Conservation (phyloP, 2,888 invertebrate genomes). For the Drosophila melanosoma region DNA sequence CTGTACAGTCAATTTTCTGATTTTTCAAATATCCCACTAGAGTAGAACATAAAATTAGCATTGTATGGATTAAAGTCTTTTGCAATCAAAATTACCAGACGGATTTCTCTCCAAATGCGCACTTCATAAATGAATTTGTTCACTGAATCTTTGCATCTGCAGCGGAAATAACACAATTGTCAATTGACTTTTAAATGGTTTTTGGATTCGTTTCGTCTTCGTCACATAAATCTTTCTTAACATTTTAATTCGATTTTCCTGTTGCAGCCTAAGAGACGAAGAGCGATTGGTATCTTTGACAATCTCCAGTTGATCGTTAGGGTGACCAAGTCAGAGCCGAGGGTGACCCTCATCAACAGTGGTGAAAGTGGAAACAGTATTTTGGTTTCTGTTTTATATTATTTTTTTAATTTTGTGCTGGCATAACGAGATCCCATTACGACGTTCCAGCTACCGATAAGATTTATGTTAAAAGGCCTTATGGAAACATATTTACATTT, state of each 20-base stretch:
- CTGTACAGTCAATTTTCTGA: slow-evolving; percentile 2
- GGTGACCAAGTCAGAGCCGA: not conserved
- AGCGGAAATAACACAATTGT: slow-evolving; percentile 74
- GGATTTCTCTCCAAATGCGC: slow-evolving; percentile 2
- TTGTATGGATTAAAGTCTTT: slow-evolving; percentile 16
- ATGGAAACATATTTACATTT: slow-evolving; percentile 50
- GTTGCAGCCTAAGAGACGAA: slow-evolving; percentile 16
- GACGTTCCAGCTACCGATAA: slow-evolving; percentile 4
- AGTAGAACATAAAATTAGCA: slow-evolving; percentile 24
- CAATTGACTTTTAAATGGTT: slow-evolving; percentile 71
- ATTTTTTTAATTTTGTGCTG: slow-evolving; percentile 31
- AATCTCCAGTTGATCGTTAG: slow-evolving; percentile 1
- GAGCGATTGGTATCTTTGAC: slow-evolving; percentile 37
- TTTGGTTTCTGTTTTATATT: slow-evolving; percentile 1
- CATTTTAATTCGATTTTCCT: slow-evolving; percentile 60
- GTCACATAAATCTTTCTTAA: slow-evolving; percentile 72
- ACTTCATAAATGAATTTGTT: slow-evolving; percentile 13
- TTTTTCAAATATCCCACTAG: slow-evolving; percentile 3
- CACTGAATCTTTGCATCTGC: slow-evolving; percentile 18
- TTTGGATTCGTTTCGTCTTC: slow-evolving; percentile 31
- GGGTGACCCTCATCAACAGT: slow-evolving; percentile 53
- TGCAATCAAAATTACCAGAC: slow-evolving; percentile 1
- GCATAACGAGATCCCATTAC: slow-evolving; percentile 44
- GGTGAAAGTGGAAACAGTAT: slow-evolving; percentile 57
- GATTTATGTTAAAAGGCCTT: slow-evolving; percentile 39